A percentile compares a stretch with the other conserved stretches of the same genome.
Conservation (phyloP, 35 echinoderm and acorn worm genomes). For the Ptychodera flava region DNA sequence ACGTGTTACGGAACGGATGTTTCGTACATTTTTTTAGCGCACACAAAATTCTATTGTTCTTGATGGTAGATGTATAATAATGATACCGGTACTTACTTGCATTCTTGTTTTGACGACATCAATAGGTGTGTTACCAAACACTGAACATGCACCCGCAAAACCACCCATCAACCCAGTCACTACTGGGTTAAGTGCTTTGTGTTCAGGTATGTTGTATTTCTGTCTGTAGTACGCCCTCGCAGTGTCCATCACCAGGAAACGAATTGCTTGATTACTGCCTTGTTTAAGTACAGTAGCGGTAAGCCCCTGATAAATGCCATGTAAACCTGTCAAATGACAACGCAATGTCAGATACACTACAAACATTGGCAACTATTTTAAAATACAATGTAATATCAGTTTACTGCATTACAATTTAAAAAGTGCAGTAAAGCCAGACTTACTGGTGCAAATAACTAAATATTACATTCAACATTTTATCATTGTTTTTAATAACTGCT, state of each 20-base stretch:
- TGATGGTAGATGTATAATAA: too few relatives aligned
- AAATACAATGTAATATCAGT: not conserved
- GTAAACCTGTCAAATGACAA: constrained; percentile 44
- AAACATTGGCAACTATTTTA: not conserved
- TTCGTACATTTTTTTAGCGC: too few relatives aligned
- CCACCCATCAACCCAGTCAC: constrained; percentile 86
- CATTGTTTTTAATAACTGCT: too few relatives aligned
- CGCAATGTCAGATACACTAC: too few relatives aligned
- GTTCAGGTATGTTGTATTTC: constrained; percentile 30
- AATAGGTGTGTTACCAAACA: constrained; percentile 94
- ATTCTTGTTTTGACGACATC: constrained; percentile 98
- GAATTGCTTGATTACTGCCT: constrained; percentile 95
- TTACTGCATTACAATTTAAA: too few relatives aligned
- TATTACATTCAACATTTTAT: too few relatives aligned
- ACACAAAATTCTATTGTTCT: too few relatives aligned
- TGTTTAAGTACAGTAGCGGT: constrained; percentile 97
- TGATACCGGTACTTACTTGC: constrained; percentile 73
- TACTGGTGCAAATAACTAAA: too few relatives aligned
- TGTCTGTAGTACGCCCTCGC: constrained; percentile 84
- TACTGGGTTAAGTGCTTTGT: constrained; percentile 68
- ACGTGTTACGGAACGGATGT: too few relatives aligned
- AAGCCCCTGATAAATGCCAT: constrained; percentile 90
- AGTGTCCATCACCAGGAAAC: constrained; percentile 96
- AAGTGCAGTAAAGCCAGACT: too few relatives aligned
- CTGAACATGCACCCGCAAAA: constrained; percentile 87